phyloP scores from a whole-genome alignment of 2,113 vertebrate genomes.

The Bubo bubo region DNA sequence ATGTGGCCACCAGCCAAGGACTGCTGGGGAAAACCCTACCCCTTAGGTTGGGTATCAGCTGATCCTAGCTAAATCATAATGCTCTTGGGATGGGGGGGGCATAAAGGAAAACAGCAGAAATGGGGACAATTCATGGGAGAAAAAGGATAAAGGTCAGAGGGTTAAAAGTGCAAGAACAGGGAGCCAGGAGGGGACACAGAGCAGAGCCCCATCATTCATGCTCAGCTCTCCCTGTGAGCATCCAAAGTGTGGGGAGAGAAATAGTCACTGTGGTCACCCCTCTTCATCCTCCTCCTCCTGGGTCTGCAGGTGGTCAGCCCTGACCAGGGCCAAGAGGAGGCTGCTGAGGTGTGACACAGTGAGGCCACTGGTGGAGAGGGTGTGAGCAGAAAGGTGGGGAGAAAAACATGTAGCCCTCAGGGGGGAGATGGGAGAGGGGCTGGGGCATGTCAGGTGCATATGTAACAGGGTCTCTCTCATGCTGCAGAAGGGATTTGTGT shows the following conservation, averaged over 20 bases:
- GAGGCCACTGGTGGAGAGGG: neutral
- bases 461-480: neutral
- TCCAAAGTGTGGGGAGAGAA: neutral
- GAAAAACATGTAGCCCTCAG: neutral
- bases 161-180: neutral
- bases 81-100: neutral
- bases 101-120: neutral
- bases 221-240: neutral
- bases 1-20: neutral
- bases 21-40: slow-evolving; percentile 41
- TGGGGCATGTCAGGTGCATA: neutral
- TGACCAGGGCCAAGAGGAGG: neutral
- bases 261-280: neutral
- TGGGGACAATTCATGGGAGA: neutral
- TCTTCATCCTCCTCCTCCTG: neutral
- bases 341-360: neutral
- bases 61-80: neutral
- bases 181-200: neutral
- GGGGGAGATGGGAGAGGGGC: neutral
- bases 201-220: neutral
- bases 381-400: neutral
- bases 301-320: neutral
- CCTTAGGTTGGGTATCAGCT: neutral
- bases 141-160: neutral
- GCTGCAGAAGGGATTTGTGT: neutral